Evolutionary conservation across 2,113 vertebrate genomes (phyloP).

Genomic region (Anthoscopus minutus): DNA sequence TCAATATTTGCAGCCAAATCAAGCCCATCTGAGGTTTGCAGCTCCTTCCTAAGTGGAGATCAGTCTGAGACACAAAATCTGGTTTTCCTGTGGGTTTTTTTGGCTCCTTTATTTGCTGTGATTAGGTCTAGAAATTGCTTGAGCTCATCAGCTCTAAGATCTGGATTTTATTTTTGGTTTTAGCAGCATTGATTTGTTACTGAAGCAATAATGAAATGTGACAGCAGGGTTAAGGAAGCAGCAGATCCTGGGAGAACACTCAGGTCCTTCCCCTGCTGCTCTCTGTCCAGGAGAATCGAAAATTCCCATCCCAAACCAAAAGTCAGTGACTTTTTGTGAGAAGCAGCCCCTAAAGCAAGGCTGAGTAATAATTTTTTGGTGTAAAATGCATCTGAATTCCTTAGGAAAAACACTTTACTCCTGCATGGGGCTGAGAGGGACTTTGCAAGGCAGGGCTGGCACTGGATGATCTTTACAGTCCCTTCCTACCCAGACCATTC

Average conservation of each 20-base stretch:
- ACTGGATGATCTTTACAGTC: background rate
- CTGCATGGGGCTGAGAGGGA: background rate
- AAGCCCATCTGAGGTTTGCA: background rate
- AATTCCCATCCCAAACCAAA: background rate
- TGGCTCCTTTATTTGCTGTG: background rate
- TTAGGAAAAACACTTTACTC: background rate
- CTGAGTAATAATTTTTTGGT: background rate
- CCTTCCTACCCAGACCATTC: background rate
- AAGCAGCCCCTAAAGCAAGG: background rate
- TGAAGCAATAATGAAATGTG: background rate
- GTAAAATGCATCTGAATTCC: background rate
- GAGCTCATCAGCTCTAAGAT: background rate
- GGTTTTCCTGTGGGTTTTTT: accelerated
- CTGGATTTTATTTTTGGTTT: background rate
- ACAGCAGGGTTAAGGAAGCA: background rate
- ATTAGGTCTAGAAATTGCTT: background rate
- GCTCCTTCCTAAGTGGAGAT: background rate
- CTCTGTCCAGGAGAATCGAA: background rate
- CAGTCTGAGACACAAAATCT: background rate
- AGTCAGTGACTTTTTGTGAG: background rate
- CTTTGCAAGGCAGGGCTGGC: background rate
- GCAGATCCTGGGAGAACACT: background rate
- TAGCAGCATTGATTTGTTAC: background rate
- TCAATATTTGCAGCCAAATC: background rate
- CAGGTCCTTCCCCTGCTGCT: background rate